Base-by-base conservation (phyloP, 2,888 invertebrate genomes). In the Salticus scenicus region DNA sequence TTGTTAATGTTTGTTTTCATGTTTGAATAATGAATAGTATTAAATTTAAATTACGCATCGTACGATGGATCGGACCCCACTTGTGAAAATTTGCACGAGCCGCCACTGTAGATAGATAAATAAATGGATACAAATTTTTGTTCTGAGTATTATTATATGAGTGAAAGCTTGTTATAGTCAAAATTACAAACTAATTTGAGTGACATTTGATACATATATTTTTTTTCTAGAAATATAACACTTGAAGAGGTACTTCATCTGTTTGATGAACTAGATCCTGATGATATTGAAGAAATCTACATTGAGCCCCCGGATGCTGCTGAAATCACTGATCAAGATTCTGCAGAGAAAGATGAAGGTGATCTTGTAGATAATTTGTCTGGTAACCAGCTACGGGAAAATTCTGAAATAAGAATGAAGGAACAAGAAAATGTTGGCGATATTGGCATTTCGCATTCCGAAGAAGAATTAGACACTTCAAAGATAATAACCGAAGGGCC, bases 311-410 rank as follows among this genome's bases (percentile, higher is more conserved):
- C 64, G 0, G 64, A 28, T 64, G 64, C 64, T 4, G 64, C 64
- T 64, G 64, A 27, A 28, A n/a, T n/a, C n/a, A n/a, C n/a, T 7
- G 64, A 64, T 5, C n/a, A 64, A 64, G 64, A 64, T 64, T 64
- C 64, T 2, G 8, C 64, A 64, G 64, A 64, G 2, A 24, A 64
- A 5, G 64, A 64, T 64, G 64, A 64, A 28, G 63, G 63, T 14
- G 64, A 24, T 64, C 28, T 7, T 7, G 24, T 24, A 1, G 64
- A 7, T 64, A 20, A 27, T 20, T 27, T 5, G 5, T 1, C 24
- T 64, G 64, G 20, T 7, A 28, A 64, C 64, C 47, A 47, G 47
- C n/a, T 47, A 47, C 47, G 5, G 47, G 47, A 14, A 47, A 47
- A 47, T 47, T 14, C 47, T n/a, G 47, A 47, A 47, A 1, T 47